phyloP scores from a whole-genome alignment of 1,140 invertebrate genomes.

The Pectinophora gossypiella region DNA sequence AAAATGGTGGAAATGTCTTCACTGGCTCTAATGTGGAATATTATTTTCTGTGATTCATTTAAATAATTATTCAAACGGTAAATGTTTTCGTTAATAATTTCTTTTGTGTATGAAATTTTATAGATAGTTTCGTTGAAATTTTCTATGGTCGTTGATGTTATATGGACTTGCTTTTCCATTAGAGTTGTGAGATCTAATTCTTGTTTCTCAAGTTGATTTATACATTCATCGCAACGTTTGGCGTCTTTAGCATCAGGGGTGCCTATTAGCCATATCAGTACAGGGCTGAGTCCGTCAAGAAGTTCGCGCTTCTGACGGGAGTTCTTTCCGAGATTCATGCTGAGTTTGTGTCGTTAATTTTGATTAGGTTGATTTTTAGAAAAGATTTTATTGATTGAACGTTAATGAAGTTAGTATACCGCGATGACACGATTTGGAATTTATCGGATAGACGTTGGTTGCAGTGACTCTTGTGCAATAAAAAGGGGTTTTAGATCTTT shows the following conservation, averaged over 20 bases:
- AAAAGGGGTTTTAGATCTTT: conserved; percentile 4
- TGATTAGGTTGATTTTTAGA: background rate
- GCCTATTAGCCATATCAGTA: conserved; percentile 4
- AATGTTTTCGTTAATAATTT: conserved; percentile 27
- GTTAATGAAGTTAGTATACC: background rate
- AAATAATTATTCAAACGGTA: conserved; percentile 16
- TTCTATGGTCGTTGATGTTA: conserved; percentile 18
- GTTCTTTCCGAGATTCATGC: conserved; percentile 8
- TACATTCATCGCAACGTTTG: conserved; percentile 24
- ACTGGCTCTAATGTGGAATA: conserved; percentile 21
- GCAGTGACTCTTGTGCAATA: background rate
- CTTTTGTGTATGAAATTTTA: conserved; percentile 25
- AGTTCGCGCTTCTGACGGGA: conserved; percentile 6
- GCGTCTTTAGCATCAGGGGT: conserved; percentile 29
- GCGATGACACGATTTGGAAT: background rate
- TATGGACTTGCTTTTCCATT: conserved; percentile 23
- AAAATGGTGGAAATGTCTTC: conserved; percentile 24
- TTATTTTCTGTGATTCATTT: conserved; percentile 16
- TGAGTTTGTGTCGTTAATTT: conserved; percentile 1
- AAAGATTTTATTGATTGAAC: background rate
- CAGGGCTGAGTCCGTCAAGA: background rate
- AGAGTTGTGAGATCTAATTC: too few species aligned
- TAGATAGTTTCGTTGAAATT: conserved; percentile 27
- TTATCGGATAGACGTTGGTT: background rate
- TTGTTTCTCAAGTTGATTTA: conserved; percentile 23